Conservation (phyloP, 2,797 vertebrate species). For the Podarcis siculus region DNA sequence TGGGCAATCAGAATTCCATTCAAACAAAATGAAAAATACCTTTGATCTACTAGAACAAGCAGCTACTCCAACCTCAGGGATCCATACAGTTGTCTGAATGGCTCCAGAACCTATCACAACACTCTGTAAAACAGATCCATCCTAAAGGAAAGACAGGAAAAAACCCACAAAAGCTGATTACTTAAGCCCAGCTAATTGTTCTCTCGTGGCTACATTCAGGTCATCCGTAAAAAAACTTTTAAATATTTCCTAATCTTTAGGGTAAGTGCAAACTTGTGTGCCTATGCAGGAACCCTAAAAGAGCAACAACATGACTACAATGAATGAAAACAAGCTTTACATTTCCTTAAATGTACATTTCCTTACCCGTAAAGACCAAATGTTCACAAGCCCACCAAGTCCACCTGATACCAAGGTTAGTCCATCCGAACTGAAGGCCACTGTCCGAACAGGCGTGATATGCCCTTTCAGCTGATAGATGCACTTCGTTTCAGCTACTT, state of each 20-base stretch:
- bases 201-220: too few species aligned
- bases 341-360: not conserved
- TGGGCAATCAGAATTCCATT: too few species aligned
- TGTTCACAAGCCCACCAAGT: conserved; percentile 95
- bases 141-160: conserved; percentile 76
- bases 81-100: conserved; percentile 95
- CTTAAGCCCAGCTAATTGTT: accelerated
- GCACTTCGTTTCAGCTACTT: conserved; percentile 78
- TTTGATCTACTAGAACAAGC: conserved; percentile 97
- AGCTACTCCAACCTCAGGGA: conserved; percentile 95
- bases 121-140: conserved; percentile 94
- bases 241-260: not conserved
- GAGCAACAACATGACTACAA: too few species aligned
- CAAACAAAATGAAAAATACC: conserved; percentile 73
- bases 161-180: not conserved
- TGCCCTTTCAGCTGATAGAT: conserved; percentile 94
- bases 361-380: conserved; percentile 95
- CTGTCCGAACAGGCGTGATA: conserved; percentile 90
- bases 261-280: too few species aligned
- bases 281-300: not conserved
- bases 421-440: conserved; percentile 93
- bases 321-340: not conserved
- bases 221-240: not conserved
- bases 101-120: conserved; percentile 94
- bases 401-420: conserved; percentile 92